Percentiles rank a stretch among this genome's conserved stretches.
These are phyloP conservation scores for Aethes cnicana DNA, from an alignment of 2,888 invertebrate species.

Conservation along the genomic window DNA sequence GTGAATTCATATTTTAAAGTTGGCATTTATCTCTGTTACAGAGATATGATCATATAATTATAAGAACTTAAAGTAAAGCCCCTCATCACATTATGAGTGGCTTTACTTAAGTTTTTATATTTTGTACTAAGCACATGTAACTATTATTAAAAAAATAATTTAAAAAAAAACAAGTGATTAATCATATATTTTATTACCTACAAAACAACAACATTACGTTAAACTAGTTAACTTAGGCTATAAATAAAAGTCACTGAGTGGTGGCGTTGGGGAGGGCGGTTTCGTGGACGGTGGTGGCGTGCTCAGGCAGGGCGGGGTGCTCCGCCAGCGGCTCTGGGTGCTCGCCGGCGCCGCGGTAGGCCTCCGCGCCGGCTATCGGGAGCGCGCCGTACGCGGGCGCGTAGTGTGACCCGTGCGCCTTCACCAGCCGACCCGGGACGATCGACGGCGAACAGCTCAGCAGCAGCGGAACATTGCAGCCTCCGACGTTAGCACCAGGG, in stretches of 20 bases:
- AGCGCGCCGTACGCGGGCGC: conserved; percentile 31
- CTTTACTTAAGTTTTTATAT: too few species aligned
- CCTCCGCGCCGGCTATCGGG: conserved; percentile 30
- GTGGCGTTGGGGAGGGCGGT: conserved; percentile 6
- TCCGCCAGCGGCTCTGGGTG: conserved; percentile 41
- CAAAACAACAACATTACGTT: conserved; percentile 16
- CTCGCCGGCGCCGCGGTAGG: conserved; percentile 53
- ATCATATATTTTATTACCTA: conserved; percentile 19
- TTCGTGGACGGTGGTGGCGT: conserved; percentile 34
- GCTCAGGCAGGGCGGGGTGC: conserved; percentile 41
- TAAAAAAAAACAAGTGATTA: background rate
- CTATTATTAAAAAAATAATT: too few species aligned
- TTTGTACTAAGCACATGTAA: too few species aligned
- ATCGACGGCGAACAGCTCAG: conserved; percentile 70
- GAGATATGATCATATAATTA: too few species aligned
- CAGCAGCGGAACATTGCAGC: conserved; percentile 63
- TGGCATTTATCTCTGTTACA: too few species aligned
- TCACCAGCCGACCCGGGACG: conserved; percentile 55
- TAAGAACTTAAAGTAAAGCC: too few species aligned
- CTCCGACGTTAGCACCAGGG: conserved; percentile 59
- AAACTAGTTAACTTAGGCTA: conserved; percentile 14
- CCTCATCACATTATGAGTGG: too few species aligned
- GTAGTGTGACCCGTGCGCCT: conserved; percentile 39
- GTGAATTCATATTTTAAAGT: too few species aligned
- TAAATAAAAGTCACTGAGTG: conserved; percentile 24